Evolutionary conservation across 2,797 vertebrate species (phyloP).

Genomic region (Rhabdomys pumilio): DNA sequence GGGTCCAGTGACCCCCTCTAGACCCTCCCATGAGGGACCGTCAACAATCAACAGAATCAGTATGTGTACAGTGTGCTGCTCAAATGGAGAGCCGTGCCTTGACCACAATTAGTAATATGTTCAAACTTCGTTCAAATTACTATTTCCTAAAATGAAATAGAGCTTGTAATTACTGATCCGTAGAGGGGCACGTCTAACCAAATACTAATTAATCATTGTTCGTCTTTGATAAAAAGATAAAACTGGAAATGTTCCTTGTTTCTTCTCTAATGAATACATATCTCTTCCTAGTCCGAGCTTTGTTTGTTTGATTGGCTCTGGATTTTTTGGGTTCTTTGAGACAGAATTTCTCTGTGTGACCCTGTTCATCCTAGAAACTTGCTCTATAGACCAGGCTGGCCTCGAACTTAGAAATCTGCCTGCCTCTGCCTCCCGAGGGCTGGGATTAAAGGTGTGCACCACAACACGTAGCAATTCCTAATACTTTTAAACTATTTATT

Average conservation of each 20-base stretch:
- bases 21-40: not conserved
- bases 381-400: too few species aligned
- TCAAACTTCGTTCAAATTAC: conserved; percentile 7
- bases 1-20: not conserved
- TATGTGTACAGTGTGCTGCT: not conserved
- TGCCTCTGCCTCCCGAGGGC: too few species aligned
- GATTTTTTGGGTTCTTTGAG: too few species aligned
- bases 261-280: not conserved
- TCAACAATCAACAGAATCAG: not conserved
- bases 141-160: not conserved
- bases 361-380: too few species aligned
- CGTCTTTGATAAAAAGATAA: conserved; percentile 28
- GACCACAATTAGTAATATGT: conserved; percentile 3
- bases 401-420: too few species aligned
- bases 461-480: not conserved
- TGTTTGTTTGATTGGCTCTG: not conserved
- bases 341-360: too few species aligned
- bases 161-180: not conserved
- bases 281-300: not conserved
- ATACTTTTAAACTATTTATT: conserved; percentile 25
- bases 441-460: not conserved
- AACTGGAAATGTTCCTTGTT: not conserved
- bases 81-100: not conserved
- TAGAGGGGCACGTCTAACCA: not conserved
- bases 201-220: not conserved